Conservation (phyloP, 2,797 vertebrate genomes). For the Helarctos malayanus region DNA sequence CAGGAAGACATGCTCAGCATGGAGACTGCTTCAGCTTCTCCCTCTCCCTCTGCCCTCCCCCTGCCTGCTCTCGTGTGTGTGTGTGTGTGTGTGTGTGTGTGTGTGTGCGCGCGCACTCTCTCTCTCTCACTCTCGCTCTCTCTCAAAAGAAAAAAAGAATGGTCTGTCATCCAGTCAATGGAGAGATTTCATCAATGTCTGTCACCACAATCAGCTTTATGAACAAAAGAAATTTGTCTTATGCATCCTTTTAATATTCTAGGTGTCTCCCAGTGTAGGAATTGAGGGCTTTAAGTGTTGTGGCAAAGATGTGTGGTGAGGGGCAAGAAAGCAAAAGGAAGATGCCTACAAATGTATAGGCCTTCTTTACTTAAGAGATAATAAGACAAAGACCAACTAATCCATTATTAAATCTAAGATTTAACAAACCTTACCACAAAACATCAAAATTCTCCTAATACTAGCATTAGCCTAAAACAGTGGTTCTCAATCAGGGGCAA, state of each 20-base stretch:
- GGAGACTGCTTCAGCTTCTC: too few relatives aligned
- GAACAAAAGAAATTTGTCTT: neutral
- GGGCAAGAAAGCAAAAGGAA: conserved; percentile 36
- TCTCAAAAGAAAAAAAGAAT: neutral
- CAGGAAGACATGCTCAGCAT: too few relatives aligned
- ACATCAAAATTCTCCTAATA: conserved; percentile 29
- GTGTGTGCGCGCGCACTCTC: too few relatives aligned
- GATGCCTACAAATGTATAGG: neutral
- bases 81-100: too few relatives aligned
- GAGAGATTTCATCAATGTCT: conserved; percentile 36
- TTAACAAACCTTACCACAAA: conserved; percentile 51
- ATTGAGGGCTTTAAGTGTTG: conserved; percentile 30
- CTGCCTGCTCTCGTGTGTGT: too few relatives aligned
- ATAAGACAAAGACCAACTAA: neutral
- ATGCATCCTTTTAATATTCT: conserved; percentile 53
- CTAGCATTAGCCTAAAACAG: conserved; percentile 15
- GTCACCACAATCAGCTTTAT: conserved; percentile 41
- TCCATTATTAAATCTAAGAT: conserved; percentile 38
- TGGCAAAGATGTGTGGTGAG: neutral
- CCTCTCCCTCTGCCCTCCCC: too few relatives aligned
- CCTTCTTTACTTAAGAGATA: conserved; percentile 38
- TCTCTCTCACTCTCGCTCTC: neutral
- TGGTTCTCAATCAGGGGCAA: neutral
- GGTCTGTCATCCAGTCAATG: neutral
- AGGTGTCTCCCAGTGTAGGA: conserved; percentile 11